A percentile compares a stretch with the other conserved stretches of the same genome.
Conservation (phyloP, 2,888 invertebrate species). For the Mantis religiosa region DNA sequence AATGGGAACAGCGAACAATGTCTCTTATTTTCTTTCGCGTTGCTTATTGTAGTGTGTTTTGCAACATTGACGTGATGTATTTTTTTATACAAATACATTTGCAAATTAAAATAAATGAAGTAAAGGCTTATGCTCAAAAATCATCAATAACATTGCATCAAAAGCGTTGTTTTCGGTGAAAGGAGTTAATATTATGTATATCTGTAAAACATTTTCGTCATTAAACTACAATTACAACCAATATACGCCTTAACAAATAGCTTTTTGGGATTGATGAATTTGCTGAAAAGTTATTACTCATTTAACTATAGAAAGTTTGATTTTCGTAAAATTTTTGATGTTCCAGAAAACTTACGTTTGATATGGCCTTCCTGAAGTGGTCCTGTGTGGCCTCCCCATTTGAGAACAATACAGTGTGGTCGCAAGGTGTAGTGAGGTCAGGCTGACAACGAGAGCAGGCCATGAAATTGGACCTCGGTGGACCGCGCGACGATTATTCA, state of each 20-base stretch:
- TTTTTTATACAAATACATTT: not conserved
- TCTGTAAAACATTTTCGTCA: not conserved
- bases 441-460: conserved; percentile 7
- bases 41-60: not conserved
- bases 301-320: not conserved
- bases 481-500: not conserved
- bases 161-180: not conserved
- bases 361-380: conserved; percentile 10
- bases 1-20: not conserved
- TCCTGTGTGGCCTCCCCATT: not conserved
- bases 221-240: not conserved
- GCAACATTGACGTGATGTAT: not conserved
- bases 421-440: conserved; percentile 4
- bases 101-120: not conserved
- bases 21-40: not conserved
- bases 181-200: not conserved
- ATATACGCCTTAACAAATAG: not conserved
- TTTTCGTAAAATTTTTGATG: not conserved
- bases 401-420: not conserved
- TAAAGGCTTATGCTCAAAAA: not conserved
- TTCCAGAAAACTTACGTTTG: not conserved
- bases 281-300: not conserved
- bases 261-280: not conserved
- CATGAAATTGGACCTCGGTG: conserved; percentile 14
- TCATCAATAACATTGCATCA: not conserved